phyloP scores from a whole-genome alignment of 2,113 vertebrate genomes.

The Eurystomus gularis region DNA sequence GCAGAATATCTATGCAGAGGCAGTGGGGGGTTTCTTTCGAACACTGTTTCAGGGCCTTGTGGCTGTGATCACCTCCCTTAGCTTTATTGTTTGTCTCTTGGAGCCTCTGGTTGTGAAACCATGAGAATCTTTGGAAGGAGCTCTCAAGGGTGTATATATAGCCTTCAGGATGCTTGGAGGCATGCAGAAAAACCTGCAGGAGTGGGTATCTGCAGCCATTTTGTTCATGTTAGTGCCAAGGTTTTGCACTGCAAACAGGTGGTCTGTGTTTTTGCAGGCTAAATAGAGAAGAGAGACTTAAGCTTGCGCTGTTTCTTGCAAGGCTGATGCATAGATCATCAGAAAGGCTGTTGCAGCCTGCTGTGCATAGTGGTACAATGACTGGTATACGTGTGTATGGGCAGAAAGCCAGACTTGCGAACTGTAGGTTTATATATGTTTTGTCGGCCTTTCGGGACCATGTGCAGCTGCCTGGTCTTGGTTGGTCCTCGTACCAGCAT shows the following conservation, averaged over 20 bases:
- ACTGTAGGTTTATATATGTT: background rate
- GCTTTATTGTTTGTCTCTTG: background rate
- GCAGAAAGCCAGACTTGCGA: constrained; percentile 32
- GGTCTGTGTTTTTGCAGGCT: background rate
- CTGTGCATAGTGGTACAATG: background rate
- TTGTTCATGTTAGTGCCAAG: background rate
- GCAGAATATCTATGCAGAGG: background rate
- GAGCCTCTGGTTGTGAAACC: background rate
- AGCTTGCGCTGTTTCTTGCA: background rate
- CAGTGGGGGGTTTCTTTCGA: background rate
- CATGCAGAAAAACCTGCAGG: background rate
- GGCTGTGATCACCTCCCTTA: background rate
- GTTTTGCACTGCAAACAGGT: constrained; percentile 29
- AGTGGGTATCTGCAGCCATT: constrained; percentile 50
- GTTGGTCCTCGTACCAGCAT: background rate
- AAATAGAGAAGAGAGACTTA: background rate
- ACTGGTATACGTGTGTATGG: constrained; percentile 12
- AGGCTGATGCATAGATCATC: background rate
- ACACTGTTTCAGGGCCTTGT: background rate
- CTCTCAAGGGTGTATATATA: background rate
- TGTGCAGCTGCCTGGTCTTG: background rate
- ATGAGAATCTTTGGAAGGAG: background rate
- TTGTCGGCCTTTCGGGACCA: constrained; percentile 35
- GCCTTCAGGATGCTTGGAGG: background rate
- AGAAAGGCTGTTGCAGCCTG: background rate